Evolutionary conservation across 2,113 vertebrate species (phyloP).

Genomic region (Phrynosoma platyrhinos): DNA sequence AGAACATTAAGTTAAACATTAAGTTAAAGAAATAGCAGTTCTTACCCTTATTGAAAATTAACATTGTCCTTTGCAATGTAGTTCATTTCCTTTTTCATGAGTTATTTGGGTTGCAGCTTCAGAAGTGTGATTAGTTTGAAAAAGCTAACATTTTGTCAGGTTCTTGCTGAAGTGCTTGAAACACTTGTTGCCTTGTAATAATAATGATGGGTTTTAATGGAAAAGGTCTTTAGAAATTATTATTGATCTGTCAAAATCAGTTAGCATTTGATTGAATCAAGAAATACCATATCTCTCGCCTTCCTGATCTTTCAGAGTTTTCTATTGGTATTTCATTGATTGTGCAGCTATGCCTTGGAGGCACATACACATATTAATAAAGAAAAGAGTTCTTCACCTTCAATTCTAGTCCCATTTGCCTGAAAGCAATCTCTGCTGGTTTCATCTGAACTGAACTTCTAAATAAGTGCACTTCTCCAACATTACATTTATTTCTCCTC

Average conservation of each 20-base stretch:
- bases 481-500: not conserved
- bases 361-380: not conserved
- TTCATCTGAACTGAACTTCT: not conserved
- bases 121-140: conserved; percentile 37
- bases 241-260: conserved; percentile 15
- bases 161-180: not conserved
- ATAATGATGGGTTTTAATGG: not conserved
- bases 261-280: conserved; percentile 2
- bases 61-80: conserved; percentile 23
- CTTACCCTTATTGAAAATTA: conserved; percentile 34
- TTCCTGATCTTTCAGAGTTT: not conserved
- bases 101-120: conserved; percentile 16
- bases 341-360: not conserved
- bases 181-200: conserved; percentile 4
- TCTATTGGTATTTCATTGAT: not conserved
- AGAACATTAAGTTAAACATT: conserved; percentile 36
- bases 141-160: conserved; percentile 23
- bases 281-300: not conserved
- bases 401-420: not conserved
- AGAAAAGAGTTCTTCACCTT: not conserved
- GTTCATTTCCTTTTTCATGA: not conserved
- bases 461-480: not conserved
- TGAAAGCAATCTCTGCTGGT: no score
- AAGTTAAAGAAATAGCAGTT: conserved; percentile 2
- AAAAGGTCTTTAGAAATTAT: not conserved